These are phyloP conservation scores for Hypotaenidia philippensis DNA, from an alignment of 2,797 vertebrate genomes.

Conservation along the genomic window DNA sequence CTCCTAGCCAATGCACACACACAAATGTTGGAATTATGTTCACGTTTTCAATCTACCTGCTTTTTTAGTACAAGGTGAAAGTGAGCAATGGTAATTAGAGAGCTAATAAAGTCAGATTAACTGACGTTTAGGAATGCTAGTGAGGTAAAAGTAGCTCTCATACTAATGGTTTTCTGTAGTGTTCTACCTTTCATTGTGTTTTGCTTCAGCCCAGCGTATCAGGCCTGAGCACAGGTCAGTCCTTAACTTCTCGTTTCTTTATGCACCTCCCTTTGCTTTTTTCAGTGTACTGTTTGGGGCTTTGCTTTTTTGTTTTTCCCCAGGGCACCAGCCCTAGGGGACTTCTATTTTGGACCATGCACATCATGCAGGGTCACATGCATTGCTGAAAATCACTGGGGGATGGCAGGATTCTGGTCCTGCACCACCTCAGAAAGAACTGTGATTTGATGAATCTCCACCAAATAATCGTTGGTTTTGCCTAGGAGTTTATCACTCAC, in stretches of 20 bases:
- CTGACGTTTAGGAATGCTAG: not conserved
- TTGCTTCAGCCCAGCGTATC: not conserved
- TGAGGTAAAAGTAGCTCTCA: not conserved
- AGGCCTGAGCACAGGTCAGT: not conserved
- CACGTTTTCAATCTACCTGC: not conserved
- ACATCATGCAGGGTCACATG: fast-evolving
- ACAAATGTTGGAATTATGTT: not conserved
- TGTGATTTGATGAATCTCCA: not conserved
- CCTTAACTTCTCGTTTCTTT: not conserved
- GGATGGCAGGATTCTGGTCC: not conserved
- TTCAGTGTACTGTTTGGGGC: not conserved
- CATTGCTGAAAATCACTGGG: not conserved
- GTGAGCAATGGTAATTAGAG: not conserved
- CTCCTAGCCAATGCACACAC: not conserved
- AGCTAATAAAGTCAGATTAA: not conserved
- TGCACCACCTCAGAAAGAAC: not conserved
- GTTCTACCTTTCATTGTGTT: not conserved
- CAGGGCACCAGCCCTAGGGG: not conserved
- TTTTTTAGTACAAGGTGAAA: not conserved
- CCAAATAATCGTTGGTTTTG: not conserved
- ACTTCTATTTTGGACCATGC: not conserved
- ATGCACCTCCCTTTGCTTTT: not conserved
- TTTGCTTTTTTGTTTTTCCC: not conserved
- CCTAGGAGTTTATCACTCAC: not conserved
- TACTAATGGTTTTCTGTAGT: not conserved